These are phyloP conservation scores for Papio anubis DNA, from an alignment of 2,113 vertebrate species.

Conservation along the genomic window DNA sequence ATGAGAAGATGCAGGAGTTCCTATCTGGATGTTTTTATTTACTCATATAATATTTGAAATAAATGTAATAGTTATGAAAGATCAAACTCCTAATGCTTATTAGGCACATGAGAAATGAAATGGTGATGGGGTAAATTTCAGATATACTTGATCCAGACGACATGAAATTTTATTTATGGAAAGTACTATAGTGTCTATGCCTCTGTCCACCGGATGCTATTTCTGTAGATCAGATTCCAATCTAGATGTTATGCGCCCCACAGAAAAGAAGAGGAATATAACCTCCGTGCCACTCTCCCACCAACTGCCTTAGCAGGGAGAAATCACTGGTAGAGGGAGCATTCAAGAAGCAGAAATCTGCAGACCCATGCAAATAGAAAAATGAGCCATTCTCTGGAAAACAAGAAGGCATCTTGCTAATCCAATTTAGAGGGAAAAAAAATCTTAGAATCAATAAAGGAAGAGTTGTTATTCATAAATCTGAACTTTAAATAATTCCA, in stretches of 20 bases:
- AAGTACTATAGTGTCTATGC: not conserved
- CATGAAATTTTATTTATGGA: not conserved
- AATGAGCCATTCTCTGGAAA: constrained; percentile 41
- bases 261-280: not conserved
- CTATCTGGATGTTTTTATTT: not conserved
- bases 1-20: not conserved
- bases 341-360: not conserved
- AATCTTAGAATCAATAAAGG: constrained; percentile 43
- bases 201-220: not conserved
- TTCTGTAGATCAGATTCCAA: not conserved
- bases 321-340: not conserved
- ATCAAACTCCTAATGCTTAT: not conserved
- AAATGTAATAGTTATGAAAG: not conserved
- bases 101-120: not conserved
- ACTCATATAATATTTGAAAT: not conserved
- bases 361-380: not conserved
- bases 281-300: not conserved
- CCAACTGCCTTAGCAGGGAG: not conserved
- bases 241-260: not conserved
- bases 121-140: not conserved
- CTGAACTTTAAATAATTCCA: not conserved
- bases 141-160: not conserved
- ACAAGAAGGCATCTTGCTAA: constrained; percentile 40
- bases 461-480: constrained; percentile 45
- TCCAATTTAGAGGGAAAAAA: constrained; percentile 37